Base-by-base conservation (phyloP, 2,113 vertebrate genomes). In the Gnathonemus longibarbis region DNA sequence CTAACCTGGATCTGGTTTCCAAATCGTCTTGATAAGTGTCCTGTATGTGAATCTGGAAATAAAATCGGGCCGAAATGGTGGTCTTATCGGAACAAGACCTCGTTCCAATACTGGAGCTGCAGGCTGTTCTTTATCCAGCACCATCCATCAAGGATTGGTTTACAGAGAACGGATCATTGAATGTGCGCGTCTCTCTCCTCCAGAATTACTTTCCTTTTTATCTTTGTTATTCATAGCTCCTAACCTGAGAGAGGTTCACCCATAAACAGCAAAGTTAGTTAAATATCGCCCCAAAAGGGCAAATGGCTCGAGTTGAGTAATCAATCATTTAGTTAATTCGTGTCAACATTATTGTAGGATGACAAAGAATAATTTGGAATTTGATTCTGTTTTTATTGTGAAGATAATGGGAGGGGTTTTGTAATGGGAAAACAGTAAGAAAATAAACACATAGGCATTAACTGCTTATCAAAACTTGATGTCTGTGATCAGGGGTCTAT, bases 131-230 rank as follows among this genome's bases (percentile, higher is more conserved):
- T 95, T 94, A 95, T 96, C 95, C 95, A 94, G 95, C 95, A 95
- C 94, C 93, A 95, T 95, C 95, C 93, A 83, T 95, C 95, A 94
- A 91, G 94, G 94, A 95, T 95, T 94, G 93, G 93, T 94, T 95
- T 94, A 92, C 95, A 92, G 93, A 93, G 94, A 95, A 95, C 93
- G 90, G 94, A 95, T 95, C 94, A 95, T 94, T 90, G 84, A 5
- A 91, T 90, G 90, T 66, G 89, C 91, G 91, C 92, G 92, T 95
- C 95, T 94, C 95, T 95, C 95, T 95, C 39, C 95, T 94, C 95
- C 89, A 94, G 95, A 96, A 95, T 96, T 95, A 95, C 95, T 96
- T 96, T 95, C 94, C 94, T 94, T 48, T 95, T 94, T 92, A 93
- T 95, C 95, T 96, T 94, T 95, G 95, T 96, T 96, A 95, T 96